Base-by-base conservation (phyloP, 2,888 invertebrate species). In the Sabatieria punctata region DNA sequence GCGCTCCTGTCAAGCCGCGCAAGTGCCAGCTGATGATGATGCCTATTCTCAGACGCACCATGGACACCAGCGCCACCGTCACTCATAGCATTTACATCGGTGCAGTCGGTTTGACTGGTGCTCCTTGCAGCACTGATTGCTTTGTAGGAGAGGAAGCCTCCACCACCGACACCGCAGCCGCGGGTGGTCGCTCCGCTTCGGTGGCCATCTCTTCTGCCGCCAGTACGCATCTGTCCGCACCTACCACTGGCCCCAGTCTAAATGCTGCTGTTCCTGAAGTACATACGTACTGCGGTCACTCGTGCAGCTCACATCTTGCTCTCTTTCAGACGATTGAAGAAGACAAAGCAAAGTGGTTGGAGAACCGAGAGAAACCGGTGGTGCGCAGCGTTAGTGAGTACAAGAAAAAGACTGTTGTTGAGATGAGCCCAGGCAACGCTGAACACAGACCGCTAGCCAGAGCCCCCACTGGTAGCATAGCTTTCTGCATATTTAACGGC, bases 1-100 rank as follows among this genome's bases (percentile, higher is more conserved):
- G 83, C 0, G 82, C 91, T 0, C 83, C 85, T 22, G 91, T 91
- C 49, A 86, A 89, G 66, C 91, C 93, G 35, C 55, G 65, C 24
- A 54, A 55, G 43, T 55, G 55, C 41, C 59, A 58, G 38, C 46
- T 61, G 23, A 54, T 60, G 19, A 54, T 51, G 33, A 50, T 62
- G 19, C 51, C 54, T 4, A 49, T 55, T 41, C 45, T 56, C 21
- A 50, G 49, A 26, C 45, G 52, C 46, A 51, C 51, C 22, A 52
- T 48, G 4, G 43, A 43, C 39, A 40, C 49, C 4, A 49, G 38
- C 18, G 43, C 21, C 19, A 27, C 45, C 11, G 46, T 47, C 25
- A 49, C 38, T 22, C 55, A 56, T 36, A 60, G 59, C 33, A 59
- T 61, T 30, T 61, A 61, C 47, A 38, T 61, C 8, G 61, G 60